Conservation (phyloP, 2,797 vertebrate genomes). For the Thalassophryne amazonica region DNA sequence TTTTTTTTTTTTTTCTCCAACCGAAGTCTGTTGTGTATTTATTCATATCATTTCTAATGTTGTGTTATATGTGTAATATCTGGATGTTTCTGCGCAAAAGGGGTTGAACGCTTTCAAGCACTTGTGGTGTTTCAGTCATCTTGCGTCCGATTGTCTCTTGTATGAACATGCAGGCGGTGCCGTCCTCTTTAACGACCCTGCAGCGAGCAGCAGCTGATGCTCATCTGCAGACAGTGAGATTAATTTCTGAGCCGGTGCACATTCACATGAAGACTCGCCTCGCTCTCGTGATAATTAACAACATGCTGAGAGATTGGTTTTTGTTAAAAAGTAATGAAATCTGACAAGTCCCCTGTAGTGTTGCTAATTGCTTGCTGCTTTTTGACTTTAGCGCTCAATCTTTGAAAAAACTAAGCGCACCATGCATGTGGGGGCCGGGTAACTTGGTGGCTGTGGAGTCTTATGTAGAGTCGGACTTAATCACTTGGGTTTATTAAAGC, state of each 20-base stretch:
- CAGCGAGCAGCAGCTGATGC: neutral
- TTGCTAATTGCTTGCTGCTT: slow-evolving; percentile 10
- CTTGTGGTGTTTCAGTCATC: no score
- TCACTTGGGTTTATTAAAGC: neutral
- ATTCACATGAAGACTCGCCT: neutral
- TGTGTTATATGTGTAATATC: neutral
- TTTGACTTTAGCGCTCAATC: neutral
- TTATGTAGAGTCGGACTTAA: neutral
- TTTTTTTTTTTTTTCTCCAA: slow-evolving; percentile 61
- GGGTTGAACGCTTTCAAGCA: no score
- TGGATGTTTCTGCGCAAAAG: neutral
- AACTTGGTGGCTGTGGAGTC: neutral
- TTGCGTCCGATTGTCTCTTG: no score
- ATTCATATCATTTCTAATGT: no score
- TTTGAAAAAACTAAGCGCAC: neutral
- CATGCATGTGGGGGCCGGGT: neutral
- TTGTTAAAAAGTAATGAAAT: slow-evolving; percentile 7
- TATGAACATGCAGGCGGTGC: no score
- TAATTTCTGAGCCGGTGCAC: slow-evolving; percentile 12
- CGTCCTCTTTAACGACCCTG: neutral
- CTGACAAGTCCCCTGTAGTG: slow-evolving; percentile 11
- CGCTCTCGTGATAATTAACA: neutral
- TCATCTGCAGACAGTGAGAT: neutral
- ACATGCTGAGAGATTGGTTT: slow-evolving; percentile 14
- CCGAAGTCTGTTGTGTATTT: neutral